Conservation (phyloP, 2,888 invertebrate species). For the Xestoiulus laeticollis region DNA sequence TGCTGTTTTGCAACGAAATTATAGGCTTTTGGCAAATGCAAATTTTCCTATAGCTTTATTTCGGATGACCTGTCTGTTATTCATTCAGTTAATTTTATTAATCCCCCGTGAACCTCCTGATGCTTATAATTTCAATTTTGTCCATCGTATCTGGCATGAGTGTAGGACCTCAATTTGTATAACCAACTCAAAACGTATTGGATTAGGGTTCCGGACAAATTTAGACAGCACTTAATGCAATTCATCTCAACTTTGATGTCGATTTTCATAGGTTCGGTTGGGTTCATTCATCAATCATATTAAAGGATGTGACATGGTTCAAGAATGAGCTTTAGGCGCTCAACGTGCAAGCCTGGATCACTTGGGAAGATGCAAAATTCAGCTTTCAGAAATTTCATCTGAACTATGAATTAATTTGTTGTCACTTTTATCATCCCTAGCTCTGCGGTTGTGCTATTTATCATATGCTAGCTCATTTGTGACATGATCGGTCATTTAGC, state of each 20-base stretch:
- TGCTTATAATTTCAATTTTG: conserved; percentile 19
- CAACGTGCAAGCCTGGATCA: background rate
- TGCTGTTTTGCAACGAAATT: background rate
- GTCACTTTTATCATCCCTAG: background rate
- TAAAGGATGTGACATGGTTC: conserved; percentile 32
- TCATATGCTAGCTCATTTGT: background rate
- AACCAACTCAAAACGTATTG: background rate
- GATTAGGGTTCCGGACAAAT: conserved; percentile 14
- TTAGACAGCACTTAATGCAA: conserved; percentile 29
- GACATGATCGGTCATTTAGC: background rate
- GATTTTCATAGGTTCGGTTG: background rate
- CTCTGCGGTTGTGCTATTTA: background rate
- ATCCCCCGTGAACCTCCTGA: background rate
- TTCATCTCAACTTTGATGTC: conserved; percentile 27
- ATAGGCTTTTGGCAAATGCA: background rate
- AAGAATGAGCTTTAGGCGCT: conserved; percentile 29
- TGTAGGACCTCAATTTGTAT: background rate
- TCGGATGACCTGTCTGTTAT: conserved; percentile 21
- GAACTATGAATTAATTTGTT: background rate
- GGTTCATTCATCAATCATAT: conserved; percentile 33
- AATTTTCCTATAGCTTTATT: background rate
- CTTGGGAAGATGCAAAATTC: background rate
- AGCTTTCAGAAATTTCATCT: background rate
- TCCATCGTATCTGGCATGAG: conserved; percentile 21
- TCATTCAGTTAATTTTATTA: conserved; percentile 5